Evolutionary conservation across 1,140 invertebrate genomes (phyloP).

Genomic region (Drosophila watanabei): DNA sequence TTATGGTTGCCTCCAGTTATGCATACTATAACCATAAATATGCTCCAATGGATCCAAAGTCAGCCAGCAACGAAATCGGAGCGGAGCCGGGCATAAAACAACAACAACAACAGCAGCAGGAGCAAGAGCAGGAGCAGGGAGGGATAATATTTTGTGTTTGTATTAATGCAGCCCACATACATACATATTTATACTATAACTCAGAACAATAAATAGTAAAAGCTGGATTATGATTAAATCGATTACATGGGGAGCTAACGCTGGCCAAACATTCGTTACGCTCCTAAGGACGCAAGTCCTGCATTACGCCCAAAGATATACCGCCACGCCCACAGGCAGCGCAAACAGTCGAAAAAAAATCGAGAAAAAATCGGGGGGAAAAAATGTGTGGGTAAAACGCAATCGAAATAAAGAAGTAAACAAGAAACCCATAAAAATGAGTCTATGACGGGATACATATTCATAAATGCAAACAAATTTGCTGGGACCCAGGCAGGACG

Average conservation of each 20-base stretch:
- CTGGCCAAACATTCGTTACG: conserved; percentile 41
- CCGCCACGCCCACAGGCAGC: conserved; percentile 56
- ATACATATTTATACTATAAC: conserved; percentile 83
- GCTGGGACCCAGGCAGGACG: conserved; percentile 3
- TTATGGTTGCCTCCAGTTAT: conserved; percentile 83
- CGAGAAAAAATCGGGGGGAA: conserved; percentile 6
- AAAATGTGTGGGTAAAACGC: conserved; percentile 20
- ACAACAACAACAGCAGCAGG: conserved; percentile 14
- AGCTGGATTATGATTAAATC: conserved; percentile 84
- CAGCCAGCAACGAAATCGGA: conserved; percentile 45
- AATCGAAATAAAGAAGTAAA: conserved; percentile 57
- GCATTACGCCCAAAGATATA: conserved; percentile 68
- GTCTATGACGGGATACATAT: conserved; percentile 60
- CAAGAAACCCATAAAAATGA: conserved; percentile 70
- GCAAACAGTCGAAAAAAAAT: conserved; percentile 14
- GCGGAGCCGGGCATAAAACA: conserved; percentile 20
- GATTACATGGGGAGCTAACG: conserved; percentile 74
- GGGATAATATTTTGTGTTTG: conserved; percentile 80
- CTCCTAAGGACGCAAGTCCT: conserved; percentile 27
- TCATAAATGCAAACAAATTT: conserved; percentile 78
- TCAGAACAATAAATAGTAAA: conserved; percentile 84
- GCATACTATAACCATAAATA: conserved; percentile 84
- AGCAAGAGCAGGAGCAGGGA: conserved; percentile 4
- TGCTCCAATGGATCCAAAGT: conserved; percentile 59
- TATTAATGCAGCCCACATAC: conserved; percentile 72